Evolutionary conservation across 2,113 vertebrate species (phyloP).

Genomic region (Nestor notabilis): DNA sequence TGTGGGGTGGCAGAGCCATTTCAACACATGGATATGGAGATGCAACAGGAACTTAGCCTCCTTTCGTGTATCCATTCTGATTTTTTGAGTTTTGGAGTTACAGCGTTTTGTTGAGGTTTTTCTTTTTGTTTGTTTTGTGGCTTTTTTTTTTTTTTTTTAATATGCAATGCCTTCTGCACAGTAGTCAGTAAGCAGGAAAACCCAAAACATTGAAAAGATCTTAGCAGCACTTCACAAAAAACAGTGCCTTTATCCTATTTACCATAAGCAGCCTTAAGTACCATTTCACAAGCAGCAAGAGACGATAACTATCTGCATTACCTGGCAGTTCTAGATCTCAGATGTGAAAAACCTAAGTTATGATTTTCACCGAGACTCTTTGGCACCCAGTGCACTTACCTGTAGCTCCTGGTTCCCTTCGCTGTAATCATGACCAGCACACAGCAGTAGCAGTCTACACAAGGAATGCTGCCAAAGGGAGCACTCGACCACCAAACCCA

Average conservation of each 20-base stretch:
- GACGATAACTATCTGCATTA: rapidly evolving
- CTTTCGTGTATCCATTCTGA: background rate
- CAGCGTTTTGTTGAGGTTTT: background rate
- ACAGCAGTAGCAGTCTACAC: rapidly evolving
- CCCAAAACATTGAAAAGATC: background rate
- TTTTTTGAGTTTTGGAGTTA: background rate
- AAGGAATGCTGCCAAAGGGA: background rate
- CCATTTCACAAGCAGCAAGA: background rate
- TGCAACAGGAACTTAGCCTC: background rate
- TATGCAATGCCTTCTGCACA: background rate
- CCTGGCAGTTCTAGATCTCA: background rate
- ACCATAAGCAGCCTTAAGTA: too few species aligned
- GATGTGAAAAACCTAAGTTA: background rate
- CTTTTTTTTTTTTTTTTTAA: background rate
- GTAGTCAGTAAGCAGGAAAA: background rate
- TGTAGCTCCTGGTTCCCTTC: background rate
- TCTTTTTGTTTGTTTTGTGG: background rate
- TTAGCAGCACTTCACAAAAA: background rate
- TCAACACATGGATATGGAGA: background rate
- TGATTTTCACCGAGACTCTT: rapidly evolving
- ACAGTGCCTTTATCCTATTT: background rate
- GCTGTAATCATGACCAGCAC: rapidly evolving
- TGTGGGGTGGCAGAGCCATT: background rate
- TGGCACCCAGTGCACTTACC: background rate
- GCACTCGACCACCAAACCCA: rapidly evolving